Percentiles rank a stretch among this genome's conserved stretches.
Evolutionary conservation across 2,888 invertebrate genomes (phyloP).

Genomic region (Pecten maximus): DNA sequence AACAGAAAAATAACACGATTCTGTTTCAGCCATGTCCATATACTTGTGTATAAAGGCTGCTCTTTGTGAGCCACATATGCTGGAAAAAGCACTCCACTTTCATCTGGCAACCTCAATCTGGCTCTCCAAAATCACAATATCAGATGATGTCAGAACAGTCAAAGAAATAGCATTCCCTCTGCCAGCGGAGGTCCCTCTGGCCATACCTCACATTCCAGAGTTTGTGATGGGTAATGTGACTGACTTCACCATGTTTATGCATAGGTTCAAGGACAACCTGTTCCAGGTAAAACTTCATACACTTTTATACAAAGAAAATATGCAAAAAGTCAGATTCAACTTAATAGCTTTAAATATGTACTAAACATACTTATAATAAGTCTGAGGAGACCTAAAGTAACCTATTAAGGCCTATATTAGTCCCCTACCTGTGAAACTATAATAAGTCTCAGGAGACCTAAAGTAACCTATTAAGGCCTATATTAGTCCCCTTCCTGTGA

Average conservation of each 20-base stretch:
- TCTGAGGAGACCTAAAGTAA: no score
- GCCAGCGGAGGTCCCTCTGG: constrained; percentile 69
- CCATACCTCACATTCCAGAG: constrained; percentile 90
- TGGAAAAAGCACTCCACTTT: constrained; percentile 89
- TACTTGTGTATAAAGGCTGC: constrained; percentile 84
- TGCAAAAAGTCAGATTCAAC: no score
- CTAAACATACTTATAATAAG: no score
- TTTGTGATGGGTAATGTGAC: constrained; percentile 94
- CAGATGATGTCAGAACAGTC: constrained; percentile 67
- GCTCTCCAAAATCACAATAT: constrained; percentile 91
- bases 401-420: no score
- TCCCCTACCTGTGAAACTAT: no score
- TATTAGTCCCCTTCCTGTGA: no score
- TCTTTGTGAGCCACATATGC: constrained; percentile 89
- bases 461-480: no score
- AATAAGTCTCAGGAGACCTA: no score
- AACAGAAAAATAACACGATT: neutral
- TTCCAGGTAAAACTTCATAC: constrained; percentile 76
- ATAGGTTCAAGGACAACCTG: constrained; percentile 79
- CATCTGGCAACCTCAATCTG: constrained; percentile 92
- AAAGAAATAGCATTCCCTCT: constrained; percentile 79
- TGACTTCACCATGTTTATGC: constrained; percentile 89
- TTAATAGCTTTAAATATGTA: no score
- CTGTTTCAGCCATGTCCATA: constrained; percentile 76
- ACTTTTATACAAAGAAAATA: no score